Percentiles rank a stretch among this genome's conserved stretches.
phyloP scores from a whole-genome alignment of 1,140 invertebrate species.

The Brachionus paranguensis region DNA sequence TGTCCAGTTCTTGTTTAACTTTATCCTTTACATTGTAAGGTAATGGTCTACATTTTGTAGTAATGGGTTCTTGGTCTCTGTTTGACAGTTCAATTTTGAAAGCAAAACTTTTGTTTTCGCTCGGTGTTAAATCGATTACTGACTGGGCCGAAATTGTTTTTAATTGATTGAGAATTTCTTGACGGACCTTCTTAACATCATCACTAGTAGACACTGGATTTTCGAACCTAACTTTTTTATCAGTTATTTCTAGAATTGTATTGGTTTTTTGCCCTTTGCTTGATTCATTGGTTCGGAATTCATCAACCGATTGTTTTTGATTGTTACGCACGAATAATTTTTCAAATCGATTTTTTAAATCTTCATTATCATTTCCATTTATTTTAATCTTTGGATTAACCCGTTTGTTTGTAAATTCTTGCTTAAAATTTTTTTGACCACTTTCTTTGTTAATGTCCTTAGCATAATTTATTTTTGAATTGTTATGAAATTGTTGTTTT shows the following conservation, averaged over 20 bases:
- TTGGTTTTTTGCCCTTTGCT: not conserved
- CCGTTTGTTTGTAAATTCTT: not conserved
- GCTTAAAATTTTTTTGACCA: not conserved
- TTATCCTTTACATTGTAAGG: not conserved
- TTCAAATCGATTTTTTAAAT: conserved; percentile 11
- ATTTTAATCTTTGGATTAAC: not conserved
- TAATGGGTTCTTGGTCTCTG: not conserved
- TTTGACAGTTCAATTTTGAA: conserved; percentile 3
- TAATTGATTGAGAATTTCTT: not conserved
- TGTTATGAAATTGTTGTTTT: not conserved
- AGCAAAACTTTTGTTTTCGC: conserved; percentile 9
- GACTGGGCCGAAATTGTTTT: not conserved
- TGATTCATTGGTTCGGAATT: not conserved
- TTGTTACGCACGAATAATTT: not conserved
- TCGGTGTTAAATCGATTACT: conserved; percentile 3
- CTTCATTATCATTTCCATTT: not conserved
- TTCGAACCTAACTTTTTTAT: not conserved
- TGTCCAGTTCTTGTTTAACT: not conserved
- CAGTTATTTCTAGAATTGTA: not conserved
- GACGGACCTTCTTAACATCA: not conserved
- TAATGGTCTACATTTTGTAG: not conserved
- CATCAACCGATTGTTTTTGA: not conserved
- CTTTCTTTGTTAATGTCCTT: not conserved
- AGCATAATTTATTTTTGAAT: not conserved
- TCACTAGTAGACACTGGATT: not conserved